Percentiles rank a stretch among this genome's conserved stretches.
Evolutionary conservation across 2,113 vertebrate species (phyloP).

Genomic region (Zosterops borbonicus): DNA sequence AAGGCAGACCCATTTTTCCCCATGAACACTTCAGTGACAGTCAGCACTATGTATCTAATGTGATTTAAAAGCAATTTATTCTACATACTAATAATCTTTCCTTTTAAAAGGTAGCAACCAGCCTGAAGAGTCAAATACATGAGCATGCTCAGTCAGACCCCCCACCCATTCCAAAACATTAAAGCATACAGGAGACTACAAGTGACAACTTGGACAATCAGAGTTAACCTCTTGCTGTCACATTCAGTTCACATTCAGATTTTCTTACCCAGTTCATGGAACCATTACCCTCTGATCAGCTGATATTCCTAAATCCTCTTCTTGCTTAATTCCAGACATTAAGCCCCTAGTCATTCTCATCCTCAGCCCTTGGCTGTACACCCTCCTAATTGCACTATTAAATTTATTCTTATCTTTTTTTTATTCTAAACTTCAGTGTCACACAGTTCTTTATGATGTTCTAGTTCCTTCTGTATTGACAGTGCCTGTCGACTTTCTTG

Average conservation of each 20-base stretch:
- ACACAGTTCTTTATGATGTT: background rate
- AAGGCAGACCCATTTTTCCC: background rate
- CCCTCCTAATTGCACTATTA: slow-evolving; percentile 1
- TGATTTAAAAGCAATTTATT: background rate
- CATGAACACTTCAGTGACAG: background rate
- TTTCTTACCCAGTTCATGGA: background rate
- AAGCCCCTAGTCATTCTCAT: background rate
- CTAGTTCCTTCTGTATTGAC: slow-evolving; percentile 30
- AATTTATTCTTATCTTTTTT: background rate
- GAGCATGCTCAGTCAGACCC: background rate
- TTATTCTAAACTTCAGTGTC: background rate
- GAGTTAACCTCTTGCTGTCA: background rate
- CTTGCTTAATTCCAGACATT: background rate
- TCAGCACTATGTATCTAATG: background rate
- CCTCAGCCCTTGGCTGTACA: background rate
- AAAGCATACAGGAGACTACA: background rate
- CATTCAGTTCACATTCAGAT: background rate
- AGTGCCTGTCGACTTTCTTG: background rate
- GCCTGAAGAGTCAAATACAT: background rate
- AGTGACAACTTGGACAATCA: background rate
- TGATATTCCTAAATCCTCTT: background rate
- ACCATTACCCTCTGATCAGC: background rate
- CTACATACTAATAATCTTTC: background rate
- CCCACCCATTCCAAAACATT: background rate
- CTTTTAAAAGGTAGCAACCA: background rate